Evolutionary conservation across 37 sponge, comb jelly and placozoan genomes (phyloP), one percentile per base, ranked within the genome.

Genomic region (Aphrocallistes beatrix): DNA sequence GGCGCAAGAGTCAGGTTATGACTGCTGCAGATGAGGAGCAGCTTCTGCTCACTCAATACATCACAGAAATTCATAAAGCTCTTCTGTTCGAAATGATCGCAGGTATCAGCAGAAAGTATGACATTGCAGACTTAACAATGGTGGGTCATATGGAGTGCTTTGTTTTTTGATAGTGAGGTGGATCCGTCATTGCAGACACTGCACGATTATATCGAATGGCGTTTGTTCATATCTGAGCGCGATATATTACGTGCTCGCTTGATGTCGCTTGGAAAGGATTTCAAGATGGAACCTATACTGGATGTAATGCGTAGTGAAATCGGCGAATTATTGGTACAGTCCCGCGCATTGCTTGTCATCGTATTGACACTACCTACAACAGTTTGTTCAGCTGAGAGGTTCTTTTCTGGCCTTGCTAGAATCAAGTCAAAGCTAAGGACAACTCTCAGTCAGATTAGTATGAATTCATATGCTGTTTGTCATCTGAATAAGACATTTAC

Each of bases 251-350:
- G 25, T 60, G 75, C 75, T 60, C 34, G 25, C 25, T 32, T 60
- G 34, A 60, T 60, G 34, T 60, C 75, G 75, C 75, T 32, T 60
- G 75, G 75, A 3, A 60, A 60, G 75, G 75, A 60, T 60, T 60
- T 60, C 34, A 60, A 32, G 32, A 60, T 21, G 25, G 34, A 6
- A 25, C 32, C 75, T 60, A 21, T 32, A 28, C n/a, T 60, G 75
- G 34, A 60, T 3, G n/a, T 60, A 60, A 60, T 60, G 25, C 75
- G 75, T 60, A 42, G 45, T 42, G 45, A 42, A 42, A 42, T 42
- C 45, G 45, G 45, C 45, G 10, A 42, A 42, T 6, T 42, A 42
- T 13, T 42, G 45, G 45, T 42, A 42, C 45, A 42, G 45, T 42
- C 6, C 45, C 45, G 45, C 45, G 13, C 45, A 42, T 42, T 42